Percentiles rank a stretch among this genome's conserved stretches.
Evolutionary conservation across 2,888 invertebrate genomes (phyloP).

Genomic region (Perithous albicinctus): DNA sequence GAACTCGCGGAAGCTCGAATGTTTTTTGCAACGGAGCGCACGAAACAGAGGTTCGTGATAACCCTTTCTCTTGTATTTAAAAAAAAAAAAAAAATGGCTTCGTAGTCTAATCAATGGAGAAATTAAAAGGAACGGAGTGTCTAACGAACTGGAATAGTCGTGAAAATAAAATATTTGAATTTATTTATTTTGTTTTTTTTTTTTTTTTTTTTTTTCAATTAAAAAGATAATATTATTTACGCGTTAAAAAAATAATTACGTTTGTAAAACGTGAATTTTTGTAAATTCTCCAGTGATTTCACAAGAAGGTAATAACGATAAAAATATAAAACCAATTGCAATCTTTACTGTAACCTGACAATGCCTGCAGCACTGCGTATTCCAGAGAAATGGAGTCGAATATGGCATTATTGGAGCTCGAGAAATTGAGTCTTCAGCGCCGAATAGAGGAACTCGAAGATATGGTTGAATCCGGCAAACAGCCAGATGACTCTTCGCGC

Average conservation of each 20-base stretch:
- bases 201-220: no score
- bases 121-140: neutral
- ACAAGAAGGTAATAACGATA: neutral
- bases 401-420: conserved; percentile 47
- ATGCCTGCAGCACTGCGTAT: neutral
- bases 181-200: no score
- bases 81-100: neutral
- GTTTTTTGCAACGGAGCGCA: conserved; percentile 12
- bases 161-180: no score
- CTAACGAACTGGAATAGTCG: no score
- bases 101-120: neutral
- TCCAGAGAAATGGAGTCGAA: conserved; percentile 53
- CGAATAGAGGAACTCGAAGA: conserved; percentile 53
- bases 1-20: conserved; percentile 36
- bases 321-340: neutral
- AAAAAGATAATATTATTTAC: neutral
- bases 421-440: conserved; percentile 36
- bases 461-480: conserved; percentile 2
- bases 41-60: conserved; percentile 35
- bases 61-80: neutral
- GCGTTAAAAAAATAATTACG: no score
- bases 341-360: neutral
- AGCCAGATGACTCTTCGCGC: conserved; percentile 1
- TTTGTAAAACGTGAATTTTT: no score
- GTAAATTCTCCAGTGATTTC: neutral